Base-by-base conservation (phyloP, 2,113 vertebrate genomes). In the Sinosuthora webbiana region DNA sequence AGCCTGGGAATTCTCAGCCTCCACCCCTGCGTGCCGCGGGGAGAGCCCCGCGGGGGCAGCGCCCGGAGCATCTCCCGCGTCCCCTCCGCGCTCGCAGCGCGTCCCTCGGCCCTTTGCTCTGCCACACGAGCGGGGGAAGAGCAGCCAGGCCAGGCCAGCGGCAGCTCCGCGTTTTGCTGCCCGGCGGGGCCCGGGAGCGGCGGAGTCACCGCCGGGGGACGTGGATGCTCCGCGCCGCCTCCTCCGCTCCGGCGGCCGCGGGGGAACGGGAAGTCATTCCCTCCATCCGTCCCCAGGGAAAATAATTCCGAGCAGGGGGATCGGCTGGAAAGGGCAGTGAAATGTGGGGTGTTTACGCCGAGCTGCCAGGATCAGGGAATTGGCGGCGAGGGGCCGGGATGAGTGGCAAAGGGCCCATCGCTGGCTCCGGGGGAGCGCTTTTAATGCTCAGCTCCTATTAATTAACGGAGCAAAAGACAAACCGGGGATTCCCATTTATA, bases 1-100 rank as follows among this genome's bases (percentile, higher is more conserved):
- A 0, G 15, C 17, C n/a, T 0, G 19, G 50, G 81, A 35, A 57
- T 3, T 7, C 21, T 3, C 8, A 44, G 3, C 37, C 53, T 30
- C 28, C 37, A 8, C 15, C 47, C 15, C 37, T n/a, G 1, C 3
- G 49, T 3, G 37, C 1, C 9, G 1, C 6, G 5, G 42, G 1
- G 8, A 86, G 81, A 41, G 23, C 2, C 15, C 57, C 25, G 0
- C 25, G 1, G 13, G 64, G 33, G 53, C 49, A 74, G 63, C 21
- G 10, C 16, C 17, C 52, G 37, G 37, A 39, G 37, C 37, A 39
- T 30, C 56, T 33, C 45, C 37, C 21, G 1, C 5, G 22, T 1
- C 10, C 62, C n/a, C 23, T 10, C 24, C 1, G 65, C 1, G 1
- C 27, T 35, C 50, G 15, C 28, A 30, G 45, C 3, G 3, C 6